Evolutionary conservation across 2,888 invertebrate genomes (phyloP).

Genomic region (Drosophila neonasuta): DNA sequence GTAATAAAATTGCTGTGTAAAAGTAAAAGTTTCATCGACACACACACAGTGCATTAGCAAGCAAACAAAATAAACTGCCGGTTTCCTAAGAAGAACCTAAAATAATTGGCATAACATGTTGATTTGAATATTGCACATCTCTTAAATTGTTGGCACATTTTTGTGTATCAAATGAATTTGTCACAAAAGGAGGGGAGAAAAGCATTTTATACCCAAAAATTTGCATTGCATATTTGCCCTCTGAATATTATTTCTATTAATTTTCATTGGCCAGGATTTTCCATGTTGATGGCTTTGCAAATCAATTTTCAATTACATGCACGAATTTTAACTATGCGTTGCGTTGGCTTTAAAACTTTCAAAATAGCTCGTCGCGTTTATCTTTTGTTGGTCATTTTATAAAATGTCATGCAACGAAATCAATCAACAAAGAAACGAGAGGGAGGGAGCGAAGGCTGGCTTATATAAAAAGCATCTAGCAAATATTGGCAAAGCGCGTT

Average conservation of each 20-base stretch:
- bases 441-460: neutral
- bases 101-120: neutral
- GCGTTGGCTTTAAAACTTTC: constrained; percentile 32
- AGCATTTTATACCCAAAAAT: constrained; percentile 36
- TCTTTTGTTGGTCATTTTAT: constrained; percentile 58
- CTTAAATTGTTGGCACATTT: constrained; percentile 25
- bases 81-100: neutral
- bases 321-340: constrained; percentile 46
- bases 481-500: constrained; percentile 37
- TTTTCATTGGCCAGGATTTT: constrained; percentile 41
- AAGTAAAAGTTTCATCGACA: neutral
- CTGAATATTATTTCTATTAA: constrained; percentile 62
- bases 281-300: constrained; percentile 23
- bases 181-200: neutral
- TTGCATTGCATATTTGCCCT: constrained; percentile 49
- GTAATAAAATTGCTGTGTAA: neutral
- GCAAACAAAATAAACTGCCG: neutral
- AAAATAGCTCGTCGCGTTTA: constrained; percentile 33
- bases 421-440: constrained; percentile 58
- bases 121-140: constrained; percentile 12
- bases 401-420: constrained; percentile 71
- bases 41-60: neutral
- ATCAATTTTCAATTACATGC: constrained; percentile 71
- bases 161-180: constrained; percentile 10
- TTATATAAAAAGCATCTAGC: constrained; percentile 25